Conservation (phyloP, 2,797 vertebrate species). For the Lithobates sylvaticus region DNA sequence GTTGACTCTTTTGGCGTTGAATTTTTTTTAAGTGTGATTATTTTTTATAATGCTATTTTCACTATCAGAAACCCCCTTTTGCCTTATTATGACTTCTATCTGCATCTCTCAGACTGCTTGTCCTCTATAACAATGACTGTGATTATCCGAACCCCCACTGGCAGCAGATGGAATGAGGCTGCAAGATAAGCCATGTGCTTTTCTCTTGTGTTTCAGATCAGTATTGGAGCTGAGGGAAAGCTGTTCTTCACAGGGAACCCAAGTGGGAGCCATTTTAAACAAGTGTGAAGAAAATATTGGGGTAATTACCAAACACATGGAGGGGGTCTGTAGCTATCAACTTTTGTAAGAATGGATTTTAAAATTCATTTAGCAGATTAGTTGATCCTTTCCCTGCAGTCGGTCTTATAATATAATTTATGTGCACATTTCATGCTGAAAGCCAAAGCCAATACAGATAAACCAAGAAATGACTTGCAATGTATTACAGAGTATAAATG, state of each 20-base stretch:
- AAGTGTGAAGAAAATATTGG: conserved; percentile 77
- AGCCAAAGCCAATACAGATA: conserved; percentile 57
- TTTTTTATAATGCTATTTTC: conserved; percentile 61
- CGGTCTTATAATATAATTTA: conserved; percentile 76
- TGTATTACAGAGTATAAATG: not conserved
- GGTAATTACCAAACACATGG: conserved; percentile 81
- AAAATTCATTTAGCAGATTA: conserved; percentile 77
- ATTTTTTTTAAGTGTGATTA: conserved; percentile 54
- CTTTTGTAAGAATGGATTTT: conserved; percentile 74
- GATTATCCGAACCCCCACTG: conserved; percentile 77
- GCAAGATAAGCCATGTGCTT: conserved; percentile 79
- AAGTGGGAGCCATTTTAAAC: conserved; percentile 77
- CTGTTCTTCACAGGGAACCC: conserved; percentile 73
- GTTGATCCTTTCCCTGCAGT: conserved; percentile 73
- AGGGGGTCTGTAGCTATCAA: conserved; percentile 77
- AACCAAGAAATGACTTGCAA: conserved; percentile 65
- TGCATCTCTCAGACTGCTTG: conserved; percentile 76
- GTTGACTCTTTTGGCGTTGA: conserved; percentile 70
- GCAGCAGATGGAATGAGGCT: conserved; percentile 78
- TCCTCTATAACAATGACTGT: conserved; percentile 73
- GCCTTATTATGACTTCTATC: conserved; percentile 79
- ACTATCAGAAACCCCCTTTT: conserved; percentile 70
- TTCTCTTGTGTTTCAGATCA: conserved; percentile 70
- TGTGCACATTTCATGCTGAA: conserved; percentile 65
- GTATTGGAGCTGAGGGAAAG: conserved; percentile 64